Evolutionary conservation across 2,113 vertebrate species (phyloP).

Genomic region (Neogobius melanostomus): DNA sequence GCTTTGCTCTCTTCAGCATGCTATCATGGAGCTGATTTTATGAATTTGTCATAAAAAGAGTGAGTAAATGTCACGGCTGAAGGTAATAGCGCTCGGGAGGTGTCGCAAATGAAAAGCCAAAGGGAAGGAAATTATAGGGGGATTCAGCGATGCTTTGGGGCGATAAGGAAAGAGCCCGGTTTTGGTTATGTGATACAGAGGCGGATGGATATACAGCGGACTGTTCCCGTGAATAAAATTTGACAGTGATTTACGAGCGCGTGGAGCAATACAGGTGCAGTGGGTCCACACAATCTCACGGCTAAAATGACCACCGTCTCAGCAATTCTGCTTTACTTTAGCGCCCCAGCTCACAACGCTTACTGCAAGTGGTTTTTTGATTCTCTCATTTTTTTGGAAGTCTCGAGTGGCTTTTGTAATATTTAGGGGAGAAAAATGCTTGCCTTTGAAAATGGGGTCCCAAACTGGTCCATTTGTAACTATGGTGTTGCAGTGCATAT

Average conservation of each 20-base stretch:
- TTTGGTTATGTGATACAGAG: conserved; percentile 33
- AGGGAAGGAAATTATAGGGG: conserved; percentile 50
- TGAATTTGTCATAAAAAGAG: conserved; percentile 70
- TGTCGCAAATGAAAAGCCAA: conserved; percentile 42
- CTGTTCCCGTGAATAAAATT: conserved; percentile 68
- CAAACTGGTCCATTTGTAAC: background rate
- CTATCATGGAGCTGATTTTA: conserved; percentile 61
- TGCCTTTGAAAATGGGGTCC: background rate
- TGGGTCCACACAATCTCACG: conserved; percentile 32
- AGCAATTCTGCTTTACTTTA: conserved; percentile 51
- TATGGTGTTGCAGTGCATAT: background rate
- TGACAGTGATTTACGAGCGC: conserved; percentile 71
- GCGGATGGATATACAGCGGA: conserved; percentile 33
- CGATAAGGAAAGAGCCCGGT: conserved; percentile 56
- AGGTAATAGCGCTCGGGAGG: conserved; percentile 40
- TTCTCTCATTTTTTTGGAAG: background rate
- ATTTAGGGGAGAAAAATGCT: conserved; percentile 6
- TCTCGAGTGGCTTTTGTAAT: conserved; percentile 6
- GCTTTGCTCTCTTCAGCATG: conserved; percentile 47
- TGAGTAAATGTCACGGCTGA: conserved; percentile 66
- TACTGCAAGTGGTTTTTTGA: background rate
- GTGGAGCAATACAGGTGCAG: conserved; percentile 46
- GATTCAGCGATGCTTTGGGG: conserved; percentile 47
- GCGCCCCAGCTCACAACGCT: conserved; percentile 16
- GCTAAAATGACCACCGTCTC: conserved; percentile 38